Base-by-base conservation (phyloP, 2,888 invertebrate genomes). In the Leptura quadrifasciata region DNA sequence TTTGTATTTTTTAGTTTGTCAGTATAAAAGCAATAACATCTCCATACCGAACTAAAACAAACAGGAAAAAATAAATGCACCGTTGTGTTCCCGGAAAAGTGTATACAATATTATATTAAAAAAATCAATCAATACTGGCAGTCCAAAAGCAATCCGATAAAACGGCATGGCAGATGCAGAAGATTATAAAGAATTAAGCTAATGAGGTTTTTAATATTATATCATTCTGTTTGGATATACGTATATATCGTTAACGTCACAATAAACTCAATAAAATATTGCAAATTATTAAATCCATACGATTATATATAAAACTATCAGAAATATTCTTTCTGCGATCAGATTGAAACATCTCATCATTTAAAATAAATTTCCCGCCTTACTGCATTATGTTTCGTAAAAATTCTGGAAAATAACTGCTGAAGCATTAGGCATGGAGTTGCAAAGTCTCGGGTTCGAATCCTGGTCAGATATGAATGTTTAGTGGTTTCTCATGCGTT, bases 61-160 rank as follows among this genome's bases (percentile, higher is more conserved):
- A 70, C 12, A 67, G 58, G 71, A 47, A 75, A 74, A 63, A 57
- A 67, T 35, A 39, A 69, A 54, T 35, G 69, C 17, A 31, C 69
- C 55, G 74, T 74, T 63, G 35, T 54, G 55, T 69, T 74, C 69
- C 69, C 63, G 24, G 74, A 60, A 71, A 64, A 68, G 58, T 73
- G 72, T 72, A 74, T 52, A 72, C 72, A 57, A 72, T 74, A 76
- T 76, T 76, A 77, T 74, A 74, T 77, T 76, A 72, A 74, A 74
- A 77, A 75, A 77, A 54, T 72, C 75, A 77, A 77, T 77, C 75
- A 67, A 77, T 77, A 75, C 67, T 63, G 68, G 52, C 63, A 68
- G 63, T 75, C 72, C 69, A 68, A 31, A 72, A 64, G 71, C 72
- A 72, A 69, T 69, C 68, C 52, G 68, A 74, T 74, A 69, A 63